Evolutionary conservation across 2,797 vertebrate genomes (phyloP).

Genomic region (Atherinosoma microstoma): DNA sequence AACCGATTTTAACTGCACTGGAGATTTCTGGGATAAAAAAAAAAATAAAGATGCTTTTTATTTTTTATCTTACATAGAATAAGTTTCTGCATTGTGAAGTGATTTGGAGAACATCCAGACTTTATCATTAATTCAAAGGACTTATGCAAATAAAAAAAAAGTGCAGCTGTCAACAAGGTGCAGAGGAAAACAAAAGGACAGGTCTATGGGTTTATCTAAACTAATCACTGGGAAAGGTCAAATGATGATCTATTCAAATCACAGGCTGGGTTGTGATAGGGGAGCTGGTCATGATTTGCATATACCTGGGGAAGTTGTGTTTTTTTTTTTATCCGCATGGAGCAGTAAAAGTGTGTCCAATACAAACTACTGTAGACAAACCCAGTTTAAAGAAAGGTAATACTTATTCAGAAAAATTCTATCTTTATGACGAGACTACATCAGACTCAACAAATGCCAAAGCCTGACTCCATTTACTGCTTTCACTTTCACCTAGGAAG

Average conservation of each 20-base stretch:
- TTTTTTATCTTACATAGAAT: not conserved
- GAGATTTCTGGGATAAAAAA: not conserved
- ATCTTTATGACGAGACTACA: not conserved
- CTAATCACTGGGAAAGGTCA: constrained; percentile 33
- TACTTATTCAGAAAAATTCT: not conserved
- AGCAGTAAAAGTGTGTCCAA: constrained; percentile 51
- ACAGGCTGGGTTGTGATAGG: not conserved
- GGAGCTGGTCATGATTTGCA: constrained; percentile 73
- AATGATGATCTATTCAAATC: constrained; percentile 56
- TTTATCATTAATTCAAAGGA: not conserved
- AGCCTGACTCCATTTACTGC: constrained; percentile 6
- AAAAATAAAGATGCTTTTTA: too few species aligned
- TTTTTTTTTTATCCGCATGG: constrained; percentile 20
- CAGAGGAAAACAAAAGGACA: constrained; percentile 10
- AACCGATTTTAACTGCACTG: not conserved
- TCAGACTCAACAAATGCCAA: constrained; percentile 8
- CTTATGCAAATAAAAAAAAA: constrained; percentile 43
- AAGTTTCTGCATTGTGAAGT: not conserved
- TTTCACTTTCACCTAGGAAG: constrained; percentile 36
- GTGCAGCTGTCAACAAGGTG: constrained; percentile 1
- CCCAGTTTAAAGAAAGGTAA: not conserved
- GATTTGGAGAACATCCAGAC: constrained; percentile 10
- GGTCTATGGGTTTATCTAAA: constrained; percentile 33
- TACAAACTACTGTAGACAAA: constrained; percentile 13
- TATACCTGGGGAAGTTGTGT: constrained; percentile 70